Base-by-base conservation (phyloP, 2,113 vertebrate species). In the Petrocephalus microphthalmus region DNA sequence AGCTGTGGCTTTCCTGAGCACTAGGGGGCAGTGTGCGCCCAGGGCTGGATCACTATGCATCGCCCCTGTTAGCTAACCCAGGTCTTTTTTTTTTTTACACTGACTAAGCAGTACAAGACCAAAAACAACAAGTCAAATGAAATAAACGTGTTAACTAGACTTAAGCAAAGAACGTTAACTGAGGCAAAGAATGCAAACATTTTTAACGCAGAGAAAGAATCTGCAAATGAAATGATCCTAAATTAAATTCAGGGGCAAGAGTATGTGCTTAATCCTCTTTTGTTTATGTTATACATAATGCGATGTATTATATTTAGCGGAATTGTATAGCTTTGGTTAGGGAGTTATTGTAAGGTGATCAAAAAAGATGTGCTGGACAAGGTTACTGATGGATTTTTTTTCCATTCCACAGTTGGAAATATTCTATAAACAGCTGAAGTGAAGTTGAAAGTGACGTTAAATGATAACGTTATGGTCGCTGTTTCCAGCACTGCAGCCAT, bases 1-100 rank as follows among this genome's bases (percentile, higher is more conserved):
- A 57, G 51, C n/a, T 37, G 5, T 25, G 49, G 52, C 86, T 33
- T 49, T 33, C 52, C 11, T n/a, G 0, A 11, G 53, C 95, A 92
- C 56, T 92, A 95, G 95, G 93, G 91, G 95, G 94, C 95, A 92
- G 91, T 95, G 93, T 94, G 92, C 92, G 83, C 92, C 91, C 92
- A 92, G 88, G 60, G 22, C 20, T 42, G 67, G 90, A 90, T 54
- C 10, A 4, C 52, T 5, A 3, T 37, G 29, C 84, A 25, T n/a
- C 54, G 8, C 64, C 25, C 6, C 54, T 33, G 52, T 81, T 47
- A 2, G 33, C 71, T 51, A 49, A 25, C 13, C 22, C 54, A 29
- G 60, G 60, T 67, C 1, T 7, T 83, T 45, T 49, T 49, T 49
- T 49, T 49, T 83, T 25, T 67, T 3, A 83, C 37, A 22, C 81